These are phyloP conservation scores for Caenorhabditis becei DNA, from an alignment of 2,888 invertebrate genomes.

Conservation along the genomic window DNA sequence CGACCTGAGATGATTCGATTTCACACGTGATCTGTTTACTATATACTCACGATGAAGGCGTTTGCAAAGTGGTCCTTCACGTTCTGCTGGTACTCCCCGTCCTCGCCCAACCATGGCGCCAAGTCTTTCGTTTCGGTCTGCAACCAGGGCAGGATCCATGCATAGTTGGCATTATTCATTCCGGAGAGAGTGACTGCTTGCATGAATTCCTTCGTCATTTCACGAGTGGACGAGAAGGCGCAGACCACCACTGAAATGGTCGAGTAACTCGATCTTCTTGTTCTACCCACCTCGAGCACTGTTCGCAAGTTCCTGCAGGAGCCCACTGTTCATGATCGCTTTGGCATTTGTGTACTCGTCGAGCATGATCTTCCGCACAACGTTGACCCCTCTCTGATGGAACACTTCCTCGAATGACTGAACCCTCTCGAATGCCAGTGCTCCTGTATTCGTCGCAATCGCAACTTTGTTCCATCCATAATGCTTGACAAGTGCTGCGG, in stretches of 20 bases:
- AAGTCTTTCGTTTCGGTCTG: constrained; percentile 75
- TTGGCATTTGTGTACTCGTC: constrained; percentile 77
- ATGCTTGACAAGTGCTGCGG: constrained; percentile 77
- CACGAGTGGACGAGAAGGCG: constrained; percentile 79
- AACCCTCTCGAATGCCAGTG: constrained; percentile 77
- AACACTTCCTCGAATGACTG: constrained; percentile 80
- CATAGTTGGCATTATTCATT: constrained; percentile 78
- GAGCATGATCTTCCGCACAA: constrained; percentile 77
- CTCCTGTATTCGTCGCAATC: constrained; percentile 79
- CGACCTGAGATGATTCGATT: constrained; percentile 65
- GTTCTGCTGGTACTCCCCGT: constrained; percentile 78
- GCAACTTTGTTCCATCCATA: constrained; percentile 78
- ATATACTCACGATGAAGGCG: constrained; percentile 73
- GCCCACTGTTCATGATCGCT: constrained; percentile 73
- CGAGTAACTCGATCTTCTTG: too few relatives aligned
- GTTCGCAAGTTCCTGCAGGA: constrained; percentile 75
- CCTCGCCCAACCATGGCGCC: constrained; percentile 78
- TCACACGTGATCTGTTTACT: background rate
- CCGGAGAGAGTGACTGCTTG: constrained; percentile 71
- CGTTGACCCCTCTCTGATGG: constrained; percentile 71
- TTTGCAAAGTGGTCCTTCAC: constrained; percentile 79
- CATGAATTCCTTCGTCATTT: constrained; percentile 80
- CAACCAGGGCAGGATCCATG: constrained; percentile 80
- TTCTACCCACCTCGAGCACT: constrained; percentile 71
- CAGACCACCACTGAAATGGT: constrained; percentile 77